Conservation (phyloP, 2,113 vertebrate species). For the Aleadryas rufinucha region DNA sequence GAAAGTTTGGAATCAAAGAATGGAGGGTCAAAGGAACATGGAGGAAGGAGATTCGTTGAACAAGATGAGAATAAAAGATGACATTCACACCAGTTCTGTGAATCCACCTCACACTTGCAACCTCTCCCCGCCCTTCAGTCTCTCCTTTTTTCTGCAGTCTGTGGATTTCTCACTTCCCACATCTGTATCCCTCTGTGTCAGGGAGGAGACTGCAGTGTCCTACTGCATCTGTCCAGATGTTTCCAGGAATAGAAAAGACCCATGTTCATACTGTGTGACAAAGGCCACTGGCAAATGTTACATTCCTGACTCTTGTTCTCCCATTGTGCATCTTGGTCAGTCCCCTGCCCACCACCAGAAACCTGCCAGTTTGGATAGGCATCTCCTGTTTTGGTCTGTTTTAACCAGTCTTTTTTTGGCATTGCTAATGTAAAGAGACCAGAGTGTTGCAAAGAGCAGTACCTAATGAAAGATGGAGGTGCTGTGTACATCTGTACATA, state of each 20-base stretch:
- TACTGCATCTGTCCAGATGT: not conserved
- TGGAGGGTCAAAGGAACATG: rapidly evolving
- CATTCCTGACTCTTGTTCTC: not conserved
- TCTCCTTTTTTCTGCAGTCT: not conserved
- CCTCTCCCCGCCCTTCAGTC: not conserved
- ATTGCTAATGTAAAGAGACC: not conserved
- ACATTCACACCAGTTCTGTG: not conserved
- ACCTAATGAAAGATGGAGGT: not conserved
- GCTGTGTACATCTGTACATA: not conserved
- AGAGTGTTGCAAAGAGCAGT: not conserved
- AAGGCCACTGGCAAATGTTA: not conserved
- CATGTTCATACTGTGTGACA: rapidly evolving
- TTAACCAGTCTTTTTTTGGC: not conserved
- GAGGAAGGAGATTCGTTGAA: not conserved
- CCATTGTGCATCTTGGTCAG: not conserved
- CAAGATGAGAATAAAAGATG: not conserved
- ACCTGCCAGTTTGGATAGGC: not conserved
- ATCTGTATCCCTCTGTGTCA: not conserved
- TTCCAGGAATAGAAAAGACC: not conserved
- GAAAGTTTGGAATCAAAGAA: not conserved
- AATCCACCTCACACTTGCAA: not conserved
- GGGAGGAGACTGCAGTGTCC: not conserved
- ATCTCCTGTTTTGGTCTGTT: not conserved
- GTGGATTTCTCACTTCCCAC: not conserved
- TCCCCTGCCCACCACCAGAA: not conserved